Evolutionary conservation across 2,888 invertebrate genomes (phyloP).

Genomic region (Orthosia incerta): DNA sequence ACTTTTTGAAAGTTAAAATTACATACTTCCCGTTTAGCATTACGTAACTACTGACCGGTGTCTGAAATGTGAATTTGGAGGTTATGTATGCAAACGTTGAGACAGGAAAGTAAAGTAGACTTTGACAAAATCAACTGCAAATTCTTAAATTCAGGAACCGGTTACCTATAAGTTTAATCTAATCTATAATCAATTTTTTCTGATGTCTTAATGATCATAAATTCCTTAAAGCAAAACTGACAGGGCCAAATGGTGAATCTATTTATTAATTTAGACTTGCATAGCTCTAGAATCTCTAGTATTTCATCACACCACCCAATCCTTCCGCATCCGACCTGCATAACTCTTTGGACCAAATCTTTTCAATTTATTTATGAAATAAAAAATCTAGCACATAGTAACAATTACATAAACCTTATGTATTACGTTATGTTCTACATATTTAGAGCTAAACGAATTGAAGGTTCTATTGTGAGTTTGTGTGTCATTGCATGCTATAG

Average conservation of each 20-base stretch:
- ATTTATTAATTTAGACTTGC: not conserved
- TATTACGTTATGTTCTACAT: constrained; percentile 44
- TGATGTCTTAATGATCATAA: too few relatives aligned
- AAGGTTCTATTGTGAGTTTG: constrained; percentile 33
- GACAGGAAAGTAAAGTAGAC: too few relatives aligned
- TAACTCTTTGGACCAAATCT: constrained; percentile 4
- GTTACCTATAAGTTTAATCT: too few relatives aligned
- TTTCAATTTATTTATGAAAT: not conserved
- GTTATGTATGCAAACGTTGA: too few relatives aligned
- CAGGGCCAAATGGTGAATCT: too few relatives aligned
- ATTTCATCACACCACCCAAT: constrained; percentile 10
- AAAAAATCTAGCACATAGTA: constrained; percentile 30
- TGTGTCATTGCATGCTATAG: constrained; percentile 25
- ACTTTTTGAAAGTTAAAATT: not conserved
- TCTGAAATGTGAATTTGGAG: too few relatives aligned
- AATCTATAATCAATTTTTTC: too few relatives aligned
- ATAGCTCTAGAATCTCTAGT: not conserved
- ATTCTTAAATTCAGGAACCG: too few relatives aligned
- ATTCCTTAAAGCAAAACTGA: too few relatives aligned
- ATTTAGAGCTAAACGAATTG: constrained; percentile 22
- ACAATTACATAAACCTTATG: constrained; percentile 32
- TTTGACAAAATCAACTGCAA: too few relatives aligned
- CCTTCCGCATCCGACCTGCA: constrained; percentile 29
- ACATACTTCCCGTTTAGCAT: too few relatives aligned
- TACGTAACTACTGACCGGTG: too few relatives aligned